Base-by-base conservation (phyloP, 2,888 invertebrate genomes). In the Hymenopus coronatus region DNA sequence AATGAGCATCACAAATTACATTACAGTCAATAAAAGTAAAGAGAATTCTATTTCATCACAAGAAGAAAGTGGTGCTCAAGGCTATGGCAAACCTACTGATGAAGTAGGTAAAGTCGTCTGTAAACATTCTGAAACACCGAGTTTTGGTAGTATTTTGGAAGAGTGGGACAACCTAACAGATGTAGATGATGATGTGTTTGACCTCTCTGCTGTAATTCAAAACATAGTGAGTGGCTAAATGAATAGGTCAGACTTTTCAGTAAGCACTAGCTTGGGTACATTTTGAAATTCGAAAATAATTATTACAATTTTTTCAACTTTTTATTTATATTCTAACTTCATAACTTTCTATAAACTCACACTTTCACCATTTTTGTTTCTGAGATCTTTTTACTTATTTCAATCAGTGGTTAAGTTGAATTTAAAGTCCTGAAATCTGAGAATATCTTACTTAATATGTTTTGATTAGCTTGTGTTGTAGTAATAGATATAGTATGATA, bases 181-280 rank as follows among this genome's bases (percentile, higher is more conserved):
- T 20, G 20, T 70, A 20, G 54, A 70, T 70, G 54, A 70, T 2
- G 54, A 70, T 70, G 54, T 25, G 6, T 70, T 70, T 70, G 54
- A 70, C 25, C 20, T 70, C 25, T 70, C 54, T 70, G 54, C 54
- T 20, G 54, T 70, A 15, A 70, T 70, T 70, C 20, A 70, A 20
- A 70, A 70, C 25, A 87, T 87, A 54, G 27, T 88, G 15, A 20
- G 1, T 20, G 54, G 54, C 15, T 25, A 70, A 92, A 89, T 81
- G 88, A 33, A 46, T 6, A 46, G 8, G 15, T 54, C 54, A 54
- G 54, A 3, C 20, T 6, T 2, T 15, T 70, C 54, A 20, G 20
- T 40, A 9, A 40, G 40, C 40, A 40, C 9, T 12, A 40, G 40
- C 12, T 40, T 40, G 40, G 40, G 40, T 40, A 40, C 40, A 40